Evolutionary conservation across 2,113 vertebrate genomes (phyloP).

Genomic region (Gambusia holbrooki): DNA sequence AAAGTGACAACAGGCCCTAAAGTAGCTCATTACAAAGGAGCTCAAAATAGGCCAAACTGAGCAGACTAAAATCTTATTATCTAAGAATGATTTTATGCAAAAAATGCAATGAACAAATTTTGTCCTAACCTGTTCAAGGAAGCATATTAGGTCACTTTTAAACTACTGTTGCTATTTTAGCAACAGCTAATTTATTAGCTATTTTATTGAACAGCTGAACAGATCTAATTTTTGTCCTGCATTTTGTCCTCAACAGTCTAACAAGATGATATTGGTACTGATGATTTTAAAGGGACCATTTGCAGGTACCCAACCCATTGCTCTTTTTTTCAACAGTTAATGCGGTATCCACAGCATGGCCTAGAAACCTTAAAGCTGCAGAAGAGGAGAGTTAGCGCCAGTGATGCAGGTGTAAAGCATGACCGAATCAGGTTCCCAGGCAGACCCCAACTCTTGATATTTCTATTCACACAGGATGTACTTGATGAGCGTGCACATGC

Average conservation of each 20-base stretch:
- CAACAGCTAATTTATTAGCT: no score
- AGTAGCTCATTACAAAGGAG: no score
- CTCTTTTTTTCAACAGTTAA: not conserved
- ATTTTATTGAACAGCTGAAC: not conserved
- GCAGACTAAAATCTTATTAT: no score
- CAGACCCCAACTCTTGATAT: not conserved
- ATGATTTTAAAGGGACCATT: not conserved
- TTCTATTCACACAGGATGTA: conserved; percentile 2
- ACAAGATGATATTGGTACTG: not conserved
- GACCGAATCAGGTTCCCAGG: not conserved
- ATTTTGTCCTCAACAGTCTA: not conserved
- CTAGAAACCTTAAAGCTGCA: conserved; percentile 9
- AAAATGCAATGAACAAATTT: no score
- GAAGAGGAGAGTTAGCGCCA: not conserved
- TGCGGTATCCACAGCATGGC: not conserved
- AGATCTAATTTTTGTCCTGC: not conserved
- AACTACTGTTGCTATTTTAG: not conserved
- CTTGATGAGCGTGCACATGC: not conserved
- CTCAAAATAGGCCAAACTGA: no score
- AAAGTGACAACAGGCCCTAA: no score
- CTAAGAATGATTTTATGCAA: no score
- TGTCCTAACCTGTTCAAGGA: no score
- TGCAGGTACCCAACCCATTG: not conserved
- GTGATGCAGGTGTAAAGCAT: not conserved
- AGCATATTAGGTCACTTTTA: not conserved